phyloP scores from a whole-genome alignment of 2,888 invertebrate species.

The Lepidochrysops patricia region DNA sequence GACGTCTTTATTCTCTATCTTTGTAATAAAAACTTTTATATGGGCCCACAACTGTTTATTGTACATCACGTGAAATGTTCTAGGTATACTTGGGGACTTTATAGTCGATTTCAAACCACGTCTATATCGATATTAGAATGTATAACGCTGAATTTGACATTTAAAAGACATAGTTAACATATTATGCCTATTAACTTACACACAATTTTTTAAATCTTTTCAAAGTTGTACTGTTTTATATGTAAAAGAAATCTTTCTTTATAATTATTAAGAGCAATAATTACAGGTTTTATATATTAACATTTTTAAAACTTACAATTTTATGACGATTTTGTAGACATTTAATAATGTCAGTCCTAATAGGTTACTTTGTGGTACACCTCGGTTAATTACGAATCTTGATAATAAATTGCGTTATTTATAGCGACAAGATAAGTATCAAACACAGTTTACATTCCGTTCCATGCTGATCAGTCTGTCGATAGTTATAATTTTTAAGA shows the following conservation, averaged over 20 bases:
- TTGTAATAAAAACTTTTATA: constrained; percentile 29
- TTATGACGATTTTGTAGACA: neutral
- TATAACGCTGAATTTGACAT: neutral
- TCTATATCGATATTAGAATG: neutral
- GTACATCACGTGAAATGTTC: constrained; percentile 24
- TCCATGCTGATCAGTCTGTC: neutral
- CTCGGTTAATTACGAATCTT: constrained; percentile 1
- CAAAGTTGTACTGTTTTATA: too few species aligned
- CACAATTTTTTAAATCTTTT: too few species aligned
- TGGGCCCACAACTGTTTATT: constrained; percentile 26
- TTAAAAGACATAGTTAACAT: too few species aligned
- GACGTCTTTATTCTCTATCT: constrained; percentile 24
- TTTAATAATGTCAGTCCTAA: neutral
- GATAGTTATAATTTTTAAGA: neutral
- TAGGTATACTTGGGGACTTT: constrained; percentile 14
- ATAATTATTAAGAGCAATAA: too few species aligned
- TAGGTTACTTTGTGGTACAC: neutral
- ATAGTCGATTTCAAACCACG: constrained; percentile 18
- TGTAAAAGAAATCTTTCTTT: too few species aligned
- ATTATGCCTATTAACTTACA: too few species aligned
- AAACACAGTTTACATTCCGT: neutral
- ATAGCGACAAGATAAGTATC: neutral
- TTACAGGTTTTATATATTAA: too few species aligned
- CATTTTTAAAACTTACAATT: neutral
- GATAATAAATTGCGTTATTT: constrained; percentile 6